Evolutionary conservation across 2,113 vertebrate species (phyloP), one percentile per base, ranked within the genome.

Genomic region (Zeus faber): DNA sequence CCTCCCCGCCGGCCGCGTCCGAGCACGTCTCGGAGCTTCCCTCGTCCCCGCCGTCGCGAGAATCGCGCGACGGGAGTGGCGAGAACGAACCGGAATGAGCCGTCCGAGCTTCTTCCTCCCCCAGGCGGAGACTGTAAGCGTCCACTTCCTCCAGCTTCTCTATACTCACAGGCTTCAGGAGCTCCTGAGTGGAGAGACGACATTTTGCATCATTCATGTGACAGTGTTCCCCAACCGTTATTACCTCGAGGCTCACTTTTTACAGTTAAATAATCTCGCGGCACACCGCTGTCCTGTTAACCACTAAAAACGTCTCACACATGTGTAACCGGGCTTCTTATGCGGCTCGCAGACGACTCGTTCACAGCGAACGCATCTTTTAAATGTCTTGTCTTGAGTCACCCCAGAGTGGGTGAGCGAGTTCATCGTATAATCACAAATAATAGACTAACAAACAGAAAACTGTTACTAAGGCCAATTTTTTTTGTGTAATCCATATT

Each of bases 121-220:
- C 39, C 2, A 92, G 48, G 26, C 76, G 73, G 10, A 92, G 40
- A 35, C 71, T 87, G 24, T 70, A 74, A 1, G 84, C 77, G 4
- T 89, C 78, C 54, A 68, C 58, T 37, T 86, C 84, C 22, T 80
- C 74, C 14, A 53, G 48, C n/a, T 18, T 70, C 22, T 81, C 57
- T 10, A 31, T 58, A 23, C 43, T 56, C 13, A 75, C 37, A 6
- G 59, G 67, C 18, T 69, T 65, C 0, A 85, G 58, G 6, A 84
- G 69, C 16, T 83, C 68, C 87, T 87, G 59, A 49, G 14, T 2
- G 35, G 48, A 25, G 39, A 9, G 11, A 47, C 33, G 33, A 40
- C 35, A 46, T 41, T 35, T 8, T 14, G 40, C 17, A n/a, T 18
- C 16, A 43, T 18, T 18, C 16, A 43, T 43, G 14, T 35, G 9